Evolutionary conservation across 37 sponge, comb jelly and placozoan species (phyloP), one percentile per base, ranked within the genome.

Genomic region (Halichondria panicea): DNA sequence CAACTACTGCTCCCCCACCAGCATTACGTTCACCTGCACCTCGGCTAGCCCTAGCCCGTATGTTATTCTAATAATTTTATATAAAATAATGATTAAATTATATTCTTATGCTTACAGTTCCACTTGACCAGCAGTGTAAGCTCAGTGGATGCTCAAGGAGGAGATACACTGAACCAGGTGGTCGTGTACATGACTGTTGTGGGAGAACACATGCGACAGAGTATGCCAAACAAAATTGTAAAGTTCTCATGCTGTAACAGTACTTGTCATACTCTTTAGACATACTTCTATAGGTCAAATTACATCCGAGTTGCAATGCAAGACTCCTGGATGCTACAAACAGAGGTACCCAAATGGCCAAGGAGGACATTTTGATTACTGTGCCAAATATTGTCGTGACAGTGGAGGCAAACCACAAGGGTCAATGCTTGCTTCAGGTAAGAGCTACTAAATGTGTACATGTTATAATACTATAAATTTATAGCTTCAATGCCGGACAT

Each of bases 121-220:
- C 63, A 33, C 35, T 19, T 9, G 63, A 33, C 63, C 35, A 63
- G 63, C 63, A 33, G 32, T 63, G 63, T 35, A 63, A 9, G 4
- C 32, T 34, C 0, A 28, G 21, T 4, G 55, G 52, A 15, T 71
- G 72, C 55, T 33, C 34, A 12, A 53, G 60, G 0, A 28, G 35
- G 4, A 68, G 34, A 25, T 40, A 19, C 13, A 2, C 31, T 24
- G 80, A 79, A n/a, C n/a, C 52, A 9, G 55, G 46, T 27, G 76
- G 84, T 18, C 37, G 25, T 37, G 39, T 75, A 0, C 58, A 75
- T 39, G 76, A 83, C 31, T 75, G 58, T 39, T 83, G 84, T 68
- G 84, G 84, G 60, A 57, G 62, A 38, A 68, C 48, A 0, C 84
- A 83, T 52, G 67, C 74, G 34, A 25, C 18, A 21, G 54, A 71